Base-by-base conservation (phyloP, 2,888 invertebrate genomes). In the Arrhopalites spinosus region DNA sequence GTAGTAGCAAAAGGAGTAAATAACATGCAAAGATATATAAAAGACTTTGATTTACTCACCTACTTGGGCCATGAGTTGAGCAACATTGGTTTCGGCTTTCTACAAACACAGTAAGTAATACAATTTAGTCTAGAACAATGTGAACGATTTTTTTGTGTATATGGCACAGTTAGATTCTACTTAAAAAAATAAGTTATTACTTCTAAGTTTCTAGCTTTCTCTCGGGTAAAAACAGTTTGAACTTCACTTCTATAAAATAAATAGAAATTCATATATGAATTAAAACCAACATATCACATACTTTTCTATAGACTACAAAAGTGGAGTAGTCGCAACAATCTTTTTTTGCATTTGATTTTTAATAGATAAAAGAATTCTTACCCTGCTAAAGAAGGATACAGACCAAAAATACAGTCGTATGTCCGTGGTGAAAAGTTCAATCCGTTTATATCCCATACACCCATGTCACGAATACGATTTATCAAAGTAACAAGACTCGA, bases 401-500 rank as follows among this genome's bases (percentile, higher is more conserved):
- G 75, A 1, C 81, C 82, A 75, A 83, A 83, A 47, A 83, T 78
- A 45, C 76, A 77, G 20, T 81, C 81, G 63, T 78, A 81, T 0
- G 81, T 82, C 20, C 77, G 73, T 8, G 76, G 53, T 20, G 78
- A 73, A 15, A 83, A 79, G 20, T 79, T 77, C 3, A 83, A 56
- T 8, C 81, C 83, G 61, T 72, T 79, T 1, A 79, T 78, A 56
- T 82, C 81, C 83, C 83, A 83, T 20, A 80, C 79, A 11, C 82
- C 82, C 80, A 80, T 80, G 43, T 82, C 81, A 20, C 81, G 70
- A 68, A 82, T 81, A 23, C 82, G 78, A 61, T 77, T 79, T 29
- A 83, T 78, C 8, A 83, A 59, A 15, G 77, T 78, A 29, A 80
- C 53, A 15, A 83, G 73, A 67, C 77, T 81, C 45, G 80, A 78